These are phyloP conservation scores for Tribolium freemani DNA, from an alignment of 2,888 invertebrate species.

Conservation along the genomic window DNA sequence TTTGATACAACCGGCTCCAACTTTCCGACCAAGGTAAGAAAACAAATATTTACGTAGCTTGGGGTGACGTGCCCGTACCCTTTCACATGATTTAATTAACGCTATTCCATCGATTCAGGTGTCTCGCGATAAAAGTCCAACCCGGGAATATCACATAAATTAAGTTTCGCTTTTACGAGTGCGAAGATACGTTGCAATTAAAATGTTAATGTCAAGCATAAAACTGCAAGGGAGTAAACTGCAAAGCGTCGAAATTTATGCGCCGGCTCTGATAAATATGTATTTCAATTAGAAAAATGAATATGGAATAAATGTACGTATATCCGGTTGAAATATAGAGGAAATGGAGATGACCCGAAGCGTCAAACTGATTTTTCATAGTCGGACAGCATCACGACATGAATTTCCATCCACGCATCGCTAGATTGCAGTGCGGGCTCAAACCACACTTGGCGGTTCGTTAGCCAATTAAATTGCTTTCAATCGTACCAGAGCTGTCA, in stretches of 20 bases:
- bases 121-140: not conserved
- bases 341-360: not conserved
- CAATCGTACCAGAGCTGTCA: constrained; percentile 59
- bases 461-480: constrained; percentile 64
- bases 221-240: not conserved
- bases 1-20: constrained; percentile 17
- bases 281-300: constrained; percentile 23
- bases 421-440: constrained; percentile 52
- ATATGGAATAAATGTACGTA: constrained; percentile 1
- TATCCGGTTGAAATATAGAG: not conserved
- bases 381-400: constrained; percentile 35
- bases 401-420: constrained; percentile 55
- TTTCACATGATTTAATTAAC: constrained; percentile 40
- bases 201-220: constrained; percentile 6
- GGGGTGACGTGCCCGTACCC: constrained; percentile 6
- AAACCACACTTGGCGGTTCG: constrained; percentile 61
- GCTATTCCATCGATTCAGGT: not conserved
- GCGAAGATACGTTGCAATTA: not conserved
- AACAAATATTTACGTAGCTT: constrained; percentile 23
- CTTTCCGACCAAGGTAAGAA: constrained; percentile 18
- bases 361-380: constrained; percentile 9
- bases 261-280: constrained; percentile 3
- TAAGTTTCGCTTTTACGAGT: not conserved
- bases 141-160: not conserved
- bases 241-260: not conserved